A percentile compares a stretch with the other conserved stretches of the same genome.
Conservation (phyloP, 2,888 invertebrate species). For the Melinaea menophilus region DNA sequence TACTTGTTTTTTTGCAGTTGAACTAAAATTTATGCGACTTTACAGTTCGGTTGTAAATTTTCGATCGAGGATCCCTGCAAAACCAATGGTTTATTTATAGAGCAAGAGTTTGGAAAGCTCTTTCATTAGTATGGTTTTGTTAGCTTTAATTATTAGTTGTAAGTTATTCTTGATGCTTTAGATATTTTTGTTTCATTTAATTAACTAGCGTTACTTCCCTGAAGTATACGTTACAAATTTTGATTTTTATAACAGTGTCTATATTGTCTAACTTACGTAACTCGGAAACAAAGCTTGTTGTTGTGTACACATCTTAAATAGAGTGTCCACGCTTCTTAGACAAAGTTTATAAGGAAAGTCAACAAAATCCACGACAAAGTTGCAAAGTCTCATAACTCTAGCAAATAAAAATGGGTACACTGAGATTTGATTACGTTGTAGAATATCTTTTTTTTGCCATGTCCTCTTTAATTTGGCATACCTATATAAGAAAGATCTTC, state of each 20-base stretch:
- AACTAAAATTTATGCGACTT: conserved; percentile 77
- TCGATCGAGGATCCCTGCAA: conserved; percentile 72
- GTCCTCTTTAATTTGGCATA: no score
- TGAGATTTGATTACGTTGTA: conserved; percentile 10
- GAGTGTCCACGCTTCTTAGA: conserved; percentile 27
- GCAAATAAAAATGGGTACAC: conserved; percentile 19
- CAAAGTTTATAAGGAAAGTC: conserved; percentile 38
- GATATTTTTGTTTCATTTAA: no score
- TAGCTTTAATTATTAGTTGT: no score
- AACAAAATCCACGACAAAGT: conserved; percentile 40
- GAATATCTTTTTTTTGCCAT: not conserved
- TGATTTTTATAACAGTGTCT: conserved; percentile 11
- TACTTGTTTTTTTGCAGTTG: conserved; percentile 73
- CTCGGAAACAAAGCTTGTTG: conserved; percentile 13
- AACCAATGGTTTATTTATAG: conserved; percentile 78
- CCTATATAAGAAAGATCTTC: no score
- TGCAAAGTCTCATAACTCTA: conserved; percentile 40
- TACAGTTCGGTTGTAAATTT: conserved; percentile 71
- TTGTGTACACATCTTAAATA: conserved; percentile 27
- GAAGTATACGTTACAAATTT: no score
- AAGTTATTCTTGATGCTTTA: no score
- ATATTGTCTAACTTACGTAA: conserved; percentile 20
- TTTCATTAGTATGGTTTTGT: not conserved
- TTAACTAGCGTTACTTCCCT: no score
- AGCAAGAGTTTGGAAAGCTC: conserved; percentile 53